Evolutionary conservation across 2,113 vertebrate species (phyloP).

Genomic region (Isichthys henryi): DNA sequence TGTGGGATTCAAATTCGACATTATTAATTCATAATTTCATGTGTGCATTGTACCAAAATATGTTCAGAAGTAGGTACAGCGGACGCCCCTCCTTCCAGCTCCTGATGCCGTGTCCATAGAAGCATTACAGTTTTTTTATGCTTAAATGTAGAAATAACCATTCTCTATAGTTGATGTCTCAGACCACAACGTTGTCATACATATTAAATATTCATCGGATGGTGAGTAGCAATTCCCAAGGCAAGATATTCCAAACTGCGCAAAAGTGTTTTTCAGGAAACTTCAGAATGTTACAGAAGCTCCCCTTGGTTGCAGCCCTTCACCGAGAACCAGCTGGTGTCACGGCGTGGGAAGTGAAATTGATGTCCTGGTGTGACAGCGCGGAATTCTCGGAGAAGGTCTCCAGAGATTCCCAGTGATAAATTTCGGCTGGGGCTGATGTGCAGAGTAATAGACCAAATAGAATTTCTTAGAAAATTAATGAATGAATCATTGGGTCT

Average conservation of each 20-base stretch:
- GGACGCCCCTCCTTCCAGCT: background rate
- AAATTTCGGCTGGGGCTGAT: background rate
- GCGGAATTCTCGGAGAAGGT: background rate
- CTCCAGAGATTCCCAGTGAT: background rate
- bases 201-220: background rate
- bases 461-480: constrained; percentile 8
- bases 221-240: background rate
- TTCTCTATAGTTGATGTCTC: background rate
- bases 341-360: background rate
- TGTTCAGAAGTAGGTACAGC: background rate
- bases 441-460: background rate
- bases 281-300: background rate
- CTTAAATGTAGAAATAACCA: background rate
- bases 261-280: background rate
- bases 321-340: background rate
- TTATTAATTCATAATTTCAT: background rate
- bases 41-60: background rate
- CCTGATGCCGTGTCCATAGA: background rate
- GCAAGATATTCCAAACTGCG: background rate
- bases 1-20: background rate
- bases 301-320: background rate
- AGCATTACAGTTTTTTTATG: background rate
- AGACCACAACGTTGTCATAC: background rate
- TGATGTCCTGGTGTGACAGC: background rate
- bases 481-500: constrained; percentile 12